Base-by-base conservation (phyloP, 2,888 invertebrate species). In the Acronicta leporina region DNA sequence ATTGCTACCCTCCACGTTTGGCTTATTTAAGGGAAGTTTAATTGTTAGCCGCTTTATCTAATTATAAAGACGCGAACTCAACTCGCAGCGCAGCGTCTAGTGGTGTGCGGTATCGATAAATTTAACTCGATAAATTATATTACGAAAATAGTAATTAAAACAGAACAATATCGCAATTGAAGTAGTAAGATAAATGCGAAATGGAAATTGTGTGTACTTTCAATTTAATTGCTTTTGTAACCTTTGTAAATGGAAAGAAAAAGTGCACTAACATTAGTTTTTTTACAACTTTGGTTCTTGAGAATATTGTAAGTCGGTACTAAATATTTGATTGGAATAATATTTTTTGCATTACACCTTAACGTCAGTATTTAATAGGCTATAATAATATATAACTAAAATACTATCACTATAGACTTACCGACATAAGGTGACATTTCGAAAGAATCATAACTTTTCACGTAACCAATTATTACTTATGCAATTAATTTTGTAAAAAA, bases 11-110 rank as follows among this genome's bases (percentile, higher is more conserved):
- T 77, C 84, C 77, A 81, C 85, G 87, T 88, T 92, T 92, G 91
- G 90, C 90, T 92, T 92, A 92, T 93, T 93, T 92, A 92, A 92
- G 90, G 89, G 86, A 91, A 92, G 91, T 94, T 94, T 92, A 91
- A 93, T 94, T 92, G 91, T 88, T 85, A 88, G 87, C 84, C 90
- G 83, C 90, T 90, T 90, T 89, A 94, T 94, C 91, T 90, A 94
- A 94, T 94, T 94, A 94, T 88, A 86, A 91, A 92, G 91, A 90
- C 89, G 86, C 82, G 78, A 79, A 85, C 87, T 89, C 84, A 86
- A 84, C 86, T 87, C 84, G 73, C 64, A 79, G 64, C 67, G 72
- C 72, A 79, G 45, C 73, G 75, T 77, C 68, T 80, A 78, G 77
- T 64, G 74, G 8, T 70, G 67, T 61, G 62, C 47, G 56, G 0